Percentiles rank a stretch among this genome's conserved stretches.
Conservation (phyloP, 1,140 invertebrate species). For the Gyrodactylus salaris region DNA sequence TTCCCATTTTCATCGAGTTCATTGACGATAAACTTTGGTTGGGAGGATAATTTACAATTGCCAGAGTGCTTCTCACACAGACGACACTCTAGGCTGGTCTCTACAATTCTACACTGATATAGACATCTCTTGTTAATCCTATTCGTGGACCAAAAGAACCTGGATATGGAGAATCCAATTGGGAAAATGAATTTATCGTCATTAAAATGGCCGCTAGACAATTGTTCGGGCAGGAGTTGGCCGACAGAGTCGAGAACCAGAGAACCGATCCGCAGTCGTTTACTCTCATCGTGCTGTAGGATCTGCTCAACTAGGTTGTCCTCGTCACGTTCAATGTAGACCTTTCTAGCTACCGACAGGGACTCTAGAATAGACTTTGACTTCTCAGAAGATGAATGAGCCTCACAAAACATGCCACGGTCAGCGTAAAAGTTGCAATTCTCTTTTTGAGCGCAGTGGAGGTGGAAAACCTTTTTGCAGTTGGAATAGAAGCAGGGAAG, state of each 20-base stretch:
- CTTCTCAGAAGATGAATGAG: background rate
- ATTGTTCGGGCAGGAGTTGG: constrained; percentile 74
- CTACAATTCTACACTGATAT: constrained; percentile 67
- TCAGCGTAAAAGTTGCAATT: constrained; percentile 37
- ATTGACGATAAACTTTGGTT: background rate
- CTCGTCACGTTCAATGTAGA: constrained; percentile 90
- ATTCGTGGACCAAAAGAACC: constrained; percentile 77
- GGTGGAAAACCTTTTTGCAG: constrained; percentile 60
- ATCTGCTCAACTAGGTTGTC: constrained; percentile 14
- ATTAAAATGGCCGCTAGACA: constrained; percentile 46
- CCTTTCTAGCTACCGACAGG: constrained; percentile 44
- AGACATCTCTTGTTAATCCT: constrained; percentile 51
- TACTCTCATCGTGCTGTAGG: background rate
- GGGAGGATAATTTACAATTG: background rate
- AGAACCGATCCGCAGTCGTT: constrained; percentile 52
- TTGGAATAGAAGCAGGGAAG: constrained; percentile 49
- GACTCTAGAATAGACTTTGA: constrained; percentile 17
- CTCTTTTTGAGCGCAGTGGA: constrained; percentile 66
- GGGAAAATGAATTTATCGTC: constrained; percentile 76
- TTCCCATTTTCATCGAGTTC: background rate
- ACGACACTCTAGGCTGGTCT: constrained; percentile 23
- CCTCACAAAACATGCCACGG: constrained; percentile 6
- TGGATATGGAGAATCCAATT: constrained; percentile 23
- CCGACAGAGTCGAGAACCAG: constrained; percentile 74
- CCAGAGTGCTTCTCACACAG: background rate